A percentile compares a stretch with the other conserved stretches of the same genome.
Evolutionary conservation across 2,888 invertebrate genomes (phyloP).

Genomic region (Craniophora ligustri): DNA sequence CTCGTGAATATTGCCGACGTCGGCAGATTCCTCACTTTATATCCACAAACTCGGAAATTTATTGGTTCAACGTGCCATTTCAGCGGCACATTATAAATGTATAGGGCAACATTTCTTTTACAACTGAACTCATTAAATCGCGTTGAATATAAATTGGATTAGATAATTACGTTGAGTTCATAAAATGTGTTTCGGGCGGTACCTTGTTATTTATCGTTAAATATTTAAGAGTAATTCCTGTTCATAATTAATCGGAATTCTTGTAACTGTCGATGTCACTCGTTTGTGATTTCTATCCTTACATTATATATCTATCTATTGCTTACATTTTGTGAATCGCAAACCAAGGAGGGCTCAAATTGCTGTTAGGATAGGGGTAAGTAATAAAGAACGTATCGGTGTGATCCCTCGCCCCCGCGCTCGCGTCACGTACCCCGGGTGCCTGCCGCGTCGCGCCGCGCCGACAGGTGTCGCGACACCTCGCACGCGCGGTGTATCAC

Average conservation of each 20-base stretch:
- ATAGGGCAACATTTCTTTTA: conserved; percentile 37
- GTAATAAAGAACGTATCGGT: neutral
- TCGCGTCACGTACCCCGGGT: conserved; percentile 27
- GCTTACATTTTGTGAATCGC: neutral
- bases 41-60: conserved; percentile 27
- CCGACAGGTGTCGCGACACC: neutral
- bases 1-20: conserved; percentile 26
- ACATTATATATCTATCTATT: neutral
- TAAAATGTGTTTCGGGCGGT: conserved; percentile 20
- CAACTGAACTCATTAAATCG: conserved; percentile 40
- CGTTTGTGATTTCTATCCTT: conserved; percentile 3
- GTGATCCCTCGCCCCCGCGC: neutral
- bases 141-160: conserved; percentile 44
- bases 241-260: neutral
- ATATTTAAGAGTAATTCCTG: neutral
- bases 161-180: conserved; percentile 30
- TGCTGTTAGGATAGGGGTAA: neutral
- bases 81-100: conserved; percentile 40
- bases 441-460: neutral
- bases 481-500: conserved; percentile 20
- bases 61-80: conserved; percentile 46
- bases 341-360: conserved; percentile 3
- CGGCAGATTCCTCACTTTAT: conserved; percentile 28
- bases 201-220: conserved; percentile 18
- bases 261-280: neutral